Evolutionary conservation across 2,888 invertebrate species (phyloP).

Genomic region (Microchrysa polita): DNA sequence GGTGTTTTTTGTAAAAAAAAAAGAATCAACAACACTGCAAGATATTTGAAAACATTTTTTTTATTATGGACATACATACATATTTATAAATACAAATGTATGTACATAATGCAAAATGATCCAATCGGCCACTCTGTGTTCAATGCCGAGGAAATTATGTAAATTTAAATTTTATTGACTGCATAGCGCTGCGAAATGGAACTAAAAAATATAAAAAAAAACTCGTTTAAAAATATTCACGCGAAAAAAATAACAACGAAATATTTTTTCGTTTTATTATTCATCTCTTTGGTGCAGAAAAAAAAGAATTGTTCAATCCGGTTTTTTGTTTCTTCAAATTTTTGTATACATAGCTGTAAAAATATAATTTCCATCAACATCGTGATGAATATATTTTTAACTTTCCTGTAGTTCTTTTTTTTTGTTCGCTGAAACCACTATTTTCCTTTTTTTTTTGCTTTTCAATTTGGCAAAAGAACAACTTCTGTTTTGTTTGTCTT

Average conservation of each 20-base stretch:
- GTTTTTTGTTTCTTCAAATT: constrained; percentile 6
- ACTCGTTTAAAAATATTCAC: constrained; percentile 1
- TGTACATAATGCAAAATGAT: not conserved
- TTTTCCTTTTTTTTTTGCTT: not conserved
- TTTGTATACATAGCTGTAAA: constrained; percentile 20
- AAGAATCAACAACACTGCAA: too few relatives aligned
- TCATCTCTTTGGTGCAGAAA: not conserved
- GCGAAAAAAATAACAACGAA: not conserved
- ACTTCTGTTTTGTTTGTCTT: not conserved
- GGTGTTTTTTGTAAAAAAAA: too few relatives aligned
- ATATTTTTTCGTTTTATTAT: too few relatives aligned
- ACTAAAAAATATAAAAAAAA: not conserved
- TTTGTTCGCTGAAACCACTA: not conserved
- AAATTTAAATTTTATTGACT: constrained; percentile 23
- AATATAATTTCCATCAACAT: constrained; percentile 18
- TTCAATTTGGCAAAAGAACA: not conserved
- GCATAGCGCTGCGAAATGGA: not conserved
- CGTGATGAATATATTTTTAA: not conserved
- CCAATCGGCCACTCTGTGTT: not conserved
- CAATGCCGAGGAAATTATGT: constrained; percentile 8
- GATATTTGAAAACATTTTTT: too few relatives aligned
- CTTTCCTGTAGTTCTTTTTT: not conserved
- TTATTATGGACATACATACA: too few relatives aligned
- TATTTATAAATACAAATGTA: too few relatives aligned
- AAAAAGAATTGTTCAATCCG: not conserved